Evolutionary conservation across 37 sponge, comb jelly and placozoan genomes (phyloP).

Genomic region (Eunapius fragilis): DNA sequence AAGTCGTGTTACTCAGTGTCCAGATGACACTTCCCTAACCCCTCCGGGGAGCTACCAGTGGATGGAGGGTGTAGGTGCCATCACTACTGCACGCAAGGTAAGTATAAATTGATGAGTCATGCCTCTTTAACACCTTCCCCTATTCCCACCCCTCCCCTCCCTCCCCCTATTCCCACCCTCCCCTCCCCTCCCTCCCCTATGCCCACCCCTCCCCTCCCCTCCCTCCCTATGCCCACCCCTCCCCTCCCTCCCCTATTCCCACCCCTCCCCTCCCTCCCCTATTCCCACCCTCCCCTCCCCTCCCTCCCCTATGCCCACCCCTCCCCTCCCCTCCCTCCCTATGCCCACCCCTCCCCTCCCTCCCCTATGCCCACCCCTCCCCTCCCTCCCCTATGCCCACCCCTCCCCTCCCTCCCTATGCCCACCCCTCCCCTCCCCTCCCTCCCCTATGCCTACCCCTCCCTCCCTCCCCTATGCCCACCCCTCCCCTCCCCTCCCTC

Average conservation of each 20-base stretch:
- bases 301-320: not conserved
- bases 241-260: not conserved
- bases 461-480: too few species aligned
- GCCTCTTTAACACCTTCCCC: not conserved
- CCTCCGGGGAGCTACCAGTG: not conserved
- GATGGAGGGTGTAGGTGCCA: not conserved
- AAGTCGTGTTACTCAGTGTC: not conserved
- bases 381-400: not conserved
- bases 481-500: too few species aligned
- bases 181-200: not conserved
- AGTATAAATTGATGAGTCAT: too few species aligned
- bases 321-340: not conserved
- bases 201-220: not conserved
- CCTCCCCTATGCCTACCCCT: too few species aligned
- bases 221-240: not conserved
- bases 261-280: not conserved
- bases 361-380: constrained; percentile 29
- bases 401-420: not conserved
- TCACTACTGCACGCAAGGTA: not conserved
- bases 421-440: not conserved
- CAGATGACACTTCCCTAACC: not conserved
- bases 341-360: not conserved
- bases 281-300: not conserved
- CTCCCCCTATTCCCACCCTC: not conserved
- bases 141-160: not conserved